Percentiles rank a stretch among this genome's conserved stretches.
phyloP scores from a whole-genome alignment of 1,140 invertebrate genomes.

The Diuraphis noxia region DNA sequence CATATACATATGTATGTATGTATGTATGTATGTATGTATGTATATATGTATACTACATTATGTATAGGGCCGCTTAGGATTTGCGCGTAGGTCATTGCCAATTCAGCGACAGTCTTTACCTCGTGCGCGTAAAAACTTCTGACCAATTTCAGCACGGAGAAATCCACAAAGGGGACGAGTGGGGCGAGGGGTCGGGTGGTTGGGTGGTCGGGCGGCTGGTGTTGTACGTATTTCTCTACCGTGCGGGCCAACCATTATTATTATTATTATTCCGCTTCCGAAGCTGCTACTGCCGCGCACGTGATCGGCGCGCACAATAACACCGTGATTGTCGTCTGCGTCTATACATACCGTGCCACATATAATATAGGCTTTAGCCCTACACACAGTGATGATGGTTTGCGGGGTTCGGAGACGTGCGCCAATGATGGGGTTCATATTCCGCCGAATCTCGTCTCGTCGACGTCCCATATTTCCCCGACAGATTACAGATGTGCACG shows the following conservation, averaged over 20 bases:
- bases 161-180: background rate
- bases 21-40: too few species aligned
- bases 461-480: background rate
- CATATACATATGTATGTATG: too few species aligned
- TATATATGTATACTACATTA: background rate
- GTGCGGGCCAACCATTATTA: background rate
- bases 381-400: too few species aligned
- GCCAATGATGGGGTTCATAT: background rate
- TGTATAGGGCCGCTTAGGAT: background rate
- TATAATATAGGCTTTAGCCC: background rate
- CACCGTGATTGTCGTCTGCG: background rate
- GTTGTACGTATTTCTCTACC: background rate
- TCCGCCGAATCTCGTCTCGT: background rate
- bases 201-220: too few species aligned
- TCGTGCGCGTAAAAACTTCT: background rate
- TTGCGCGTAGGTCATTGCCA: background rate
- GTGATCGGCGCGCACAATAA: background rate
- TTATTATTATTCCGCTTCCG: background rate
- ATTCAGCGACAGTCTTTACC: constrained; percentile 18
- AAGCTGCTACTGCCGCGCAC: background rate
- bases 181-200: too few species aligned
- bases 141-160: constrained; percentile 15
- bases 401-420: too few species aligned
- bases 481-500: background rate
- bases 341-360: background rate